Base-by-base conservation (phyloP, 1,140 invertebrate species). In the Lasaia peninsularis region DNA sequence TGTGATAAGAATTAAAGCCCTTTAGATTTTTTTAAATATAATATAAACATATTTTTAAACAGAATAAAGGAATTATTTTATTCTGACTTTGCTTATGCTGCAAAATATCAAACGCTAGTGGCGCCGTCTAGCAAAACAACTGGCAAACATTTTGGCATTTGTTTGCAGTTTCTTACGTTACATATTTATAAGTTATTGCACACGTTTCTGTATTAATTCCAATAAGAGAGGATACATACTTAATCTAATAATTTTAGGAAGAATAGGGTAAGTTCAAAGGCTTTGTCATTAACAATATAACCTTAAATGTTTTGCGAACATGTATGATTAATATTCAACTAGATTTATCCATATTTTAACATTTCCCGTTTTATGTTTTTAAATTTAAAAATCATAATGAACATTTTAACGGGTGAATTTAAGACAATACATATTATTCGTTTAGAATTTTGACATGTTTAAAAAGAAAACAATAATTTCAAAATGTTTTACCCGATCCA, bases 81-180 rank as follows among this genome's bases (percentile, higher is more conserved):
- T 6, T 7, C 24, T n/a, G n/a, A n/a, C n/a, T n/a, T n/a, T n/a
- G 8, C 8, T 28, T 28, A 28, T 4, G 9, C 33, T 3, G 28
- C 8, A 31, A n/a, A 33, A 33, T 34, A 10, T 34, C 33, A 10
- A 9, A 48, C 44, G 44, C 44, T 48, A 48, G 44, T 48, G 44
- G 44, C 20, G 10, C 9, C 6, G 7, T 48, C 44, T 48, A 48
- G 10, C 10, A 48, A 48, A 20, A 24, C 20, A 11, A 48, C 44
- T 7, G 20, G 44, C 20, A 48, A 48, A 48, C 18, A 48, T 69
- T 66, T 67, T 64, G 63, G 71, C 73, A 81, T 37, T 83, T 80
- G 84, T 85, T 86, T 88, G 80, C 78, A 71, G 65, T 60, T 56
- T 49, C 49, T 63, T 58, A 65, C 20, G 44, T 68, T 63, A 56